Evolutionary conservation across 2,113 vertebrate species (phyloP).

Genomic region (Zapus hudsonius): DNA sequence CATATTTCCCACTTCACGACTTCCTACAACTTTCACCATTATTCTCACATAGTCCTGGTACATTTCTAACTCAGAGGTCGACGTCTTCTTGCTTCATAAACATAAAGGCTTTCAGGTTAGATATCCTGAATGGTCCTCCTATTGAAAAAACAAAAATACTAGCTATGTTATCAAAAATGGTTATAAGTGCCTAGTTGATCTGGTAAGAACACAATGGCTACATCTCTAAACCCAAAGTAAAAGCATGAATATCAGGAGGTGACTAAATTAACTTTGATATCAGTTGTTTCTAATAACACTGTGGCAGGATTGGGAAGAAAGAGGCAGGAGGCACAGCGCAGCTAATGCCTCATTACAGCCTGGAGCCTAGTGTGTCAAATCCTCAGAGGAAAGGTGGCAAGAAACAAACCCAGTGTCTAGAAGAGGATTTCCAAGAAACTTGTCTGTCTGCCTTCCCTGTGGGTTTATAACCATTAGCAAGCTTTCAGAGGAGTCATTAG

Average conservation of each 20-base stretch:
- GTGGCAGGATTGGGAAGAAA: background rate
- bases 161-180: background rate
- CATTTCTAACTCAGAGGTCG: background rate
- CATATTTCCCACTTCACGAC: background rate
- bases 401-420: background rate
- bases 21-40: background rate
- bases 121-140: background rate
- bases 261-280: conserved; percentile 8
- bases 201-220: background rate
- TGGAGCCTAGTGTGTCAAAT: background rate
- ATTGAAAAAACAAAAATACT: background rate
- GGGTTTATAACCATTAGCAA: background rate
- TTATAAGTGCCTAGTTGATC: background rate
- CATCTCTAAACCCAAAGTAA: background rate
- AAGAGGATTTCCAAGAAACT: background rate
- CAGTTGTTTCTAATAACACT: background rate
- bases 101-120: background rate
- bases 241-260: background rate
- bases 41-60: background rate
- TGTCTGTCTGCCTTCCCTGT: background rate
- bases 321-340: background rate
- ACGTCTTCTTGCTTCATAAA: background rate
- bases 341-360: background rate
- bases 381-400: background rate
- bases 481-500: background rate